Percentiles rank a stretch among this genome's conserved stretches.
Evolutionary conservation across 2,113 vertebrate species (phyloP).

Genomic region (Guaruba guarouba): DNA sequence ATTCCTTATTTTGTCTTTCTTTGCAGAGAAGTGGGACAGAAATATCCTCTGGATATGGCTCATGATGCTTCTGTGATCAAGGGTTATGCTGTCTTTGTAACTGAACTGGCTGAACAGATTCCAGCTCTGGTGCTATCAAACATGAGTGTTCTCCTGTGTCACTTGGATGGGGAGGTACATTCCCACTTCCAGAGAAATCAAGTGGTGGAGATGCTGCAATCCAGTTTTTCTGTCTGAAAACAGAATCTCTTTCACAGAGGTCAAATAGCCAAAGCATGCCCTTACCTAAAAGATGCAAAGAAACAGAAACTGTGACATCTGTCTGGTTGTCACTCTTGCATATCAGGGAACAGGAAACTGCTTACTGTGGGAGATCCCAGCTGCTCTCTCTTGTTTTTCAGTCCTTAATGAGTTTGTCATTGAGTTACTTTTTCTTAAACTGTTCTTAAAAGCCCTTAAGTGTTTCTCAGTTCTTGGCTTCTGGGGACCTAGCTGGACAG

Average conservation of each 20-base stretch:
- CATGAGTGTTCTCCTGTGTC: slow-evolving; percentile 87
- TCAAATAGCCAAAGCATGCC: neutral
- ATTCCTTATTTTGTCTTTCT: neutral
- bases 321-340: neutral
- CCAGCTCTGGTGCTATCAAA: slow-evolving; percentile 86
- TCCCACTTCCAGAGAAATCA: neutral
- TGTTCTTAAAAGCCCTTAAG: neutral
- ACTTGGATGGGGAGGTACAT: slow-evolving; percentile 89
- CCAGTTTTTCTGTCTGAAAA: neutral
- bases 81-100: slow-evolving; percentile 85
- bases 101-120: slow-evolving; percentile 81
- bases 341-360: neutral
- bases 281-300: neutral
- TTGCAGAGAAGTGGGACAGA: slow-evolving; percentile 91
- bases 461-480: neutral
- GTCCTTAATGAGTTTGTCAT: neutral
- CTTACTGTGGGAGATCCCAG: neutral
- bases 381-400: neutral
- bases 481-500: neutral
- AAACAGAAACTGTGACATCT: neutral
- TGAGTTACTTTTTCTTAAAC: neutral
- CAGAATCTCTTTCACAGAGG: neutral
- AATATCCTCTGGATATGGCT: slow-evolving; percentile 84
- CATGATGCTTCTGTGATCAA: slow-evolving; percentile 84
- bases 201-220: neutral